Evolutionary conservation across 2,797 vertebrate genomes (phyloP).

Genomic region (Acrocephalus scirpaceus): DNA sequence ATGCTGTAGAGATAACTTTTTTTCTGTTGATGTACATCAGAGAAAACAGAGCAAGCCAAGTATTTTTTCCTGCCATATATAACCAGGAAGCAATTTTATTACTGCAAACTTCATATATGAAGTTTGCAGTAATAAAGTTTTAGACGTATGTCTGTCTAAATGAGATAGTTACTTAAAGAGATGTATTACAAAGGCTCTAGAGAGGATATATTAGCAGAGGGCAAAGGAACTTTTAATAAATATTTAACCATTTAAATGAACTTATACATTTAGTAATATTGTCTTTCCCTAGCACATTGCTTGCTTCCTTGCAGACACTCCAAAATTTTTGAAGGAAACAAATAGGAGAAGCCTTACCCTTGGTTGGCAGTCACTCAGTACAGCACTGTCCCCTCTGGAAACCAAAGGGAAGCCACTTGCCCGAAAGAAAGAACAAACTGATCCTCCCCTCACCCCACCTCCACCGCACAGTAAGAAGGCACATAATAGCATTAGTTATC

Average conservation of each 20-base stretch:
- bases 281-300: not conserved
- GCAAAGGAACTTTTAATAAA: not conserved
- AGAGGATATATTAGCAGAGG: not conserved
- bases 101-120: not conserved
- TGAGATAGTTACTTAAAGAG: not conserved
- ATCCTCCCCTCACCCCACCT: not conserved
- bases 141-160: too few species aligned
- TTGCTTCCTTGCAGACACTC: not conserved
- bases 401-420: not conserved
- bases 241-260: not conserved
- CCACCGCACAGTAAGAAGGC: not conserved
- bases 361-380: not conserved
- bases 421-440: not conserved
- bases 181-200: not conserved
- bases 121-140: too few species aligned
- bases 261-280: not conserved
- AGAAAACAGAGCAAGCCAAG: not conserved
- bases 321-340: not conserved
- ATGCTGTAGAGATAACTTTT: not conserved
- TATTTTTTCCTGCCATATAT: not conserved
- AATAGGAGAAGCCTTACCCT: not conserved
- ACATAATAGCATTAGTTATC: not conserved
- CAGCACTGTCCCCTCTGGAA: not conserved
- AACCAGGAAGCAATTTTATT: not conserved
- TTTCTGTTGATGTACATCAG: not conserved